These are phyloP conservation scores for Bombus consobrinus DNA, from an alignment of 1,140 invertebrate species.

Conservation along the genomic window DNA sequence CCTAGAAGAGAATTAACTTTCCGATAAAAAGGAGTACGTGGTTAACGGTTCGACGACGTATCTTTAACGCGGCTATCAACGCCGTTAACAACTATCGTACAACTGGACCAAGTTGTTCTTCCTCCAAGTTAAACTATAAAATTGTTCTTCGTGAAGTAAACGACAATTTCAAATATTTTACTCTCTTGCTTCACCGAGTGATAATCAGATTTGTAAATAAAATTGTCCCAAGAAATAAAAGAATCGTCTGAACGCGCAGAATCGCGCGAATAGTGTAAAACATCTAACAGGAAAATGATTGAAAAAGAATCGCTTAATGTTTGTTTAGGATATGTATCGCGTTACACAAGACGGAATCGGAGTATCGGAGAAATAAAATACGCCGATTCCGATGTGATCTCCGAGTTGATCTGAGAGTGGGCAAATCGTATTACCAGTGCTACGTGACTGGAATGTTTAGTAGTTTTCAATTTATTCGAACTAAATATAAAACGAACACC, in stretches of 20 bases:
- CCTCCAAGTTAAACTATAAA: not conserved
- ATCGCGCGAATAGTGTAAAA: no score
- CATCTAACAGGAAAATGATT: not conserved
- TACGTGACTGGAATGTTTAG: conserved; percentile 22
- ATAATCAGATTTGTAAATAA: no score
- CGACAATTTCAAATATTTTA: no score
- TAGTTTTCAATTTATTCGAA: conserved; percentile 32
- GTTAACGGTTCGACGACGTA: not conserved
- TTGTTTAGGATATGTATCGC: not conserved
- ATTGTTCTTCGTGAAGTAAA: no score
- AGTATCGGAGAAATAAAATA: conserved; percentile 29
- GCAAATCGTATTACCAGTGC: conserved; percentile 49
- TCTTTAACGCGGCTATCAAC: not conserved
- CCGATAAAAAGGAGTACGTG: not conserved
- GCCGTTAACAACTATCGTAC: not conserved
- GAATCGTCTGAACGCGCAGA: no score
- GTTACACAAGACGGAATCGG: conserved; percentile 33
- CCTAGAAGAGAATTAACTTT: conserved; percentile 17
- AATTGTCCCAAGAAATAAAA: not conserved
- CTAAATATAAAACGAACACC: not conserved
- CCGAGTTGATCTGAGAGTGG: conserved; percentile 14
- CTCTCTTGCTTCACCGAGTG: accelerated
- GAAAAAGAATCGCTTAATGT: not conserved
- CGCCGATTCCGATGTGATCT: conserved; percentile 39
- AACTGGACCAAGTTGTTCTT: no score